Percentiles rank a stretch among this genome's conserved stretches.
These are phyloP conservation scores for Regulus satrapa DNA, from an alignment of 2,113 vertebrate genomes.

Conservation along the genomic window DNA sequence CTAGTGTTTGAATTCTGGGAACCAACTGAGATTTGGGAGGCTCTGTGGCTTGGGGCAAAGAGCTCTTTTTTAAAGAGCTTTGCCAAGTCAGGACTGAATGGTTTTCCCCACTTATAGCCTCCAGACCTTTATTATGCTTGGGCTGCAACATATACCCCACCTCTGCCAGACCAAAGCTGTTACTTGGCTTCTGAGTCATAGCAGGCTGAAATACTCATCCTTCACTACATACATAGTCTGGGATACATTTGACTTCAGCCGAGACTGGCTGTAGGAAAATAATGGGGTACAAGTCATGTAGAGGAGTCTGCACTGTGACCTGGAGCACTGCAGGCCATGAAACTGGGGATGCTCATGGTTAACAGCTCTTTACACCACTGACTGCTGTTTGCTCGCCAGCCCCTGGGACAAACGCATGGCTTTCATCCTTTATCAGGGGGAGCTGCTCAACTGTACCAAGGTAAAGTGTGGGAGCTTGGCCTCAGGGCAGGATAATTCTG, in stretches of 20 bases:
- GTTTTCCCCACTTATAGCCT: constrained; percentile 59
- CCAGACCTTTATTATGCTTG: constrained; percentile 61
- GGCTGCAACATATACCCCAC: constrained; percentile 26
- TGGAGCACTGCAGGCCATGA: background rate
- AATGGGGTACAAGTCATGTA: fast-evolving
- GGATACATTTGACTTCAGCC: background rate
- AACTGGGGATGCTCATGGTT: background rate
- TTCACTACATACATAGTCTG: background rate
- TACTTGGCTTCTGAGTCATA: constrained; percentile 48
- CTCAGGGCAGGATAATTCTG: background rate
- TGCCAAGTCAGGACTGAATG: constrained; percentile 41
- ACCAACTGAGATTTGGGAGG: constrained; percentile 41
- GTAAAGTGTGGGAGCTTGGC: fast-evolving
- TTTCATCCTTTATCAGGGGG: background rate
- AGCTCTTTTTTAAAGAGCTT: background rate
- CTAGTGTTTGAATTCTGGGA: constrained; percentile 53
- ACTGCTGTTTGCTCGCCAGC: background rate
- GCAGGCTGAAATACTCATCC: background rate
- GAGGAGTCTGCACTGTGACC: fast-evolving
- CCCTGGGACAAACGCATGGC: background rate
- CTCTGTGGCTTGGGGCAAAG: constrained; percentile 30
- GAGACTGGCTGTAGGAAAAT: background rate
- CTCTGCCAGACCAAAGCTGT: constrained; percentile 26
- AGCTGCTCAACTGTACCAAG: background rate
- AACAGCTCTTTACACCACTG: background rate